Base-by-base conservation (phyloP, 1,140 invertebrate species). In the Lamellibrachia luymesi region DNA sequence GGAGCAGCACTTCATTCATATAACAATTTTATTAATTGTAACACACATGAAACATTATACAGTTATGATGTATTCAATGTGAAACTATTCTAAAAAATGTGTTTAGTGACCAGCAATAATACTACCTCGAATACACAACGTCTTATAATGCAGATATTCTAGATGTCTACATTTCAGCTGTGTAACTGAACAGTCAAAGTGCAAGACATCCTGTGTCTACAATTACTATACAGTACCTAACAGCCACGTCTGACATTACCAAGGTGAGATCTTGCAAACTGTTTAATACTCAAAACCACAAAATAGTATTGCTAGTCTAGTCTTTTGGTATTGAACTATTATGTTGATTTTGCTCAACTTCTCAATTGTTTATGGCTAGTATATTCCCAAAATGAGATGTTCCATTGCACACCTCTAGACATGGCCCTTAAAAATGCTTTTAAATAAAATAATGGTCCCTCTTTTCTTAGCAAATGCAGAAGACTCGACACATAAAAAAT, bases 1-100 rank as follows among this genome's bases (percentile, higher is more conserved):
- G 6, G 6, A 56, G 17, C 52, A 56, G 17, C 52, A 56, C 52
- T 56, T 6, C 64, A 80, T 80, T 10, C 4, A 80, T 38, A 80
- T 80, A 80, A 80, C 64, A 80, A 80, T 80, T 80, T 80, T 80
- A 80, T 80, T 80, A 80, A 80, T 80, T 80, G 7, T 80, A 80
- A 80, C 25, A 80, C 64, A 80, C 64, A 80, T 80, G 64, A 80
- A 80, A 80, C 17, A 80, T 22, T 4, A 80, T 80, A 80, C 64
- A 80, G 64, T 80, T 80, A 56, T 56, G 6, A 80, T 80, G 64
- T 22, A 4, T 80, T 80, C 64, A 80, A 80, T 4, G 17, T 4
- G 13, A 10, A 80, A 80, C 5, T 80, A 80, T 80, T 80, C 25
- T 80, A 17, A 80, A 80, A 10, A 80, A 80, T 22, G 6, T 10